Percentiles rank a stretch among this genome's conserved stretches.
phyloP scores from a whole-genome alignment of 2,888 invertebrate genomes.

The Tiliacea citrago region DNA sequence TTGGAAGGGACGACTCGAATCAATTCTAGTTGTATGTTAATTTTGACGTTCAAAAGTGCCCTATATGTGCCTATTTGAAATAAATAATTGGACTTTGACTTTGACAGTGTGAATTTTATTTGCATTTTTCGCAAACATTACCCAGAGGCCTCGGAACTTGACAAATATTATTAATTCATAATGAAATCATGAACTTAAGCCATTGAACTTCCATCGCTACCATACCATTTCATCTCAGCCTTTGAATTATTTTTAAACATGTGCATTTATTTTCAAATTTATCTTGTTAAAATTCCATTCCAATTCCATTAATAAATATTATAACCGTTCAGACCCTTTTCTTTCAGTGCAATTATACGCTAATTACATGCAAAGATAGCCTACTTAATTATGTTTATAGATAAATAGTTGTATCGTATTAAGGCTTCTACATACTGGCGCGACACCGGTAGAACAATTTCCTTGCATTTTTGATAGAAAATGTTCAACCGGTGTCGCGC shows the following conservation, averaged over 20 bases:
- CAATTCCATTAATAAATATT: background rate
- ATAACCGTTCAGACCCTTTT: background rate
- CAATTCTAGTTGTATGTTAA: too few relatives aligned
- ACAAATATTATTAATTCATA: background rate
- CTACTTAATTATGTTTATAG: background rate
- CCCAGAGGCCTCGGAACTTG: background rate
- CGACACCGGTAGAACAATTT: too few relatives aligned
- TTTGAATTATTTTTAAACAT: background rate
- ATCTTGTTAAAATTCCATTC: background rate
- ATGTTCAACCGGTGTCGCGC: too few relatives aligned
- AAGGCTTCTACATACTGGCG: too few relatives aligned
- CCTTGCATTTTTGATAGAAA: too few relatives aligned
- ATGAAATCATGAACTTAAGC: background rate
- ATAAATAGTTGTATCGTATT: background rate
- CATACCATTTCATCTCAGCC: background rate
- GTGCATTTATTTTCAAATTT: too few relatives aligned
- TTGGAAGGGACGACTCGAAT: too few relatives aligned
- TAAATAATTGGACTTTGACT: too few relatives aligned
- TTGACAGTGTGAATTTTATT: background rate
- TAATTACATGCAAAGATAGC: background rate
- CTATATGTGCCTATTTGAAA: too few relatives aligned
- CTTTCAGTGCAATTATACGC: background rate
- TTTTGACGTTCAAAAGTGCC: too few relatives aligned
- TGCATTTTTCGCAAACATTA: constrained; percentile 8
- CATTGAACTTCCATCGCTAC: background rate